Conservation (phyloP, 2,113 vertebrate species). For the Solenodon paradoxus region DNA sequence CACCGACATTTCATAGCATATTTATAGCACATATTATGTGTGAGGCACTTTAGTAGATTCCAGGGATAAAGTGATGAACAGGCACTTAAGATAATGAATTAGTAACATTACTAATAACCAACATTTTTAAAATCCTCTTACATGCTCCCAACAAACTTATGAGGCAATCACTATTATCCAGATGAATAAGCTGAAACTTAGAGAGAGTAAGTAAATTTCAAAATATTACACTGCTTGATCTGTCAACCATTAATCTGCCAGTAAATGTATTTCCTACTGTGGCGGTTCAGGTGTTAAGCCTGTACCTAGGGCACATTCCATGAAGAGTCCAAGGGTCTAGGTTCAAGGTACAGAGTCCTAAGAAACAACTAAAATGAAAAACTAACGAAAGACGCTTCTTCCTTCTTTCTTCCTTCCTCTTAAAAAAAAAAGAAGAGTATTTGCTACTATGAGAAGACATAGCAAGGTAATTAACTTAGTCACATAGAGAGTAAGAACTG, state of each 20-base stretch:
- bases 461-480: not conserved
- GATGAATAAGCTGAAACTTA: not conserved
- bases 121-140: not conserved
- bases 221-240: not conserved
- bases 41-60: not conserved
- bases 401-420: no score
- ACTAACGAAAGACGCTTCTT: no score
- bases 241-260: not conserved
- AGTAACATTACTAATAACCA: not conserved
- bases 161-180: not conserved
- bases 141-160: conserved; percentile 3
- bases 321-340: no score
- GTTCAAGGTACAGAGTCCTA: no score
- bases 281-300: no score
- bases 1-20: conserved; percentile 3
- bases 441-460: not conserved
- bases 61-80: not conserved
- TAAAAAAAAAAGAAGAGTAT: not conserved
- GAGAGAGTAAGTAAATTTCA: not conserved
- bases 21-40: not conserved
- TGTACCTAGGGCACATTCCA: no score
- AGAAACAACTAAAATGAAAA: no score
- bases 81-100: not conserved
- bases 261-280: no score
- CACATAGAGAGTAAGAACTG: not conserved